Percentiles rank a stretch among this genome's conserved stretches.
Evolutionary conservation across 1,140 invertebrate genomes (phyloP).

Genomic region (Helicoverpa armigera): DNA sequence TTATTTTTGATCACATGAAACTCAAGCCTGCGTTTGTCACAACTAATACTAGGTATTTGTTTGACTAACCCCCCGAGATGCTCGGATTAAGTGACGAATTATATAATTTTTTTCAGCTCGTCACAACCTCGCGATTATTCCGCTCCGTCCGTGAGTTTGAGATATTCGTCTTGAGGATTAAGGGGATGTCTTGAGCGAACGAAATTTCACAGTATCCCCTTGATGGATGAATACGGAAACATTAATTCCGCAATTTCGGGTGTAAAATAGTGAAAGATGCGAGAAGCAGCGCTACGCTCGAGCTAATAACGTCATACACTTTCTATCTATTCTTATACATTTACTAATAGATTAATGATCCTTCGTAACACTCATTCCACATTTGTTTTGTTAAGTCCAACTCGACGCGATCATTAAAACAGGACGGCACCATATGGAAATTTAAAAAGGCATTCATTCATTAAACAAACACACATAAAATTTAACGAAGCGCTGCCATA

Average conservation of each 20-base stretch:
- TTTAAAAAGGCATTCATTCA: slow-evolving; percentile 83
- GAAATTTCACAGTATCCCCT: slow-evolving; percentile 80
- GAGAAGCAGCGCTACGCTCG: slow-evolving; percentile 55
- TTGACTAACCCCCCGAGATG: slow-evolving; percentile 67
- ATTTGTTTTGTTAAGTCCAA: slow-evolving; percentile 51
- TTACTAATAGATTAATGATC: slow-evolving; percentile 50
- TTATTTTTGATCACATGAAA: slow-evolving; percentile 53
- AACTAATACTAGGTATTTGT: slow-evolving; percentile 78
- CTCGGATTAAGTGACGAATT: slow-evolving; percentile 82
- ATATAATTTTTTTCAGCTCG: slow-evolving; percentile 79
- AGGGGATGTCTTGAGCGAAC: slow-evolving; percentile 74
- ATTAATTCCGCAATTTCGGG: slow-evolving; percentile 78
- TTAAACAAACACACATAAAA: slow-evolving; percentile 82
- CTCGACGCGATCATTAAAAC: slow-evolving; percentile 48
- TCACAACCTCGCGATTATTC: slow-evolving; percentile 81
- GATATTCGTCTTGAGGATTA: slow-evolving; percentile 84
- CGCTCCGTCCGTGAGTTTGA: slow-evolving; percentile 78
- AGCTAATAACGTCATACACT: slow-evolving; percentile 69
- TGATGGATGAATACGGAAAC: slow-evolving; percentile 80
- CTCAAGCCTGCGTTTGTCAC: slow-evolving; percentile 67
- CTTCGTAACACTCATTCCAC: slow-evolving; percentile 43
- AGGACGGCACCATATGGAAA: slow-evolving; percentile 72
- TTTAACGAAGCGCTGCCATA: slow-evolving; percentile 81
- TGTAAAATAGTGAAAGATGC: slow-evolving; percentile 76
- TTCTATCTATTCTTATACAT: slow-evolving; percentile 48